Percentiles rank a stretch among this genome's conserved stretches.
Evolutionary conservation across 37 sponge, comb jelly and placozoan species (phyloP).

Genomic region (Diacarnus erythraeanus): DNA sequence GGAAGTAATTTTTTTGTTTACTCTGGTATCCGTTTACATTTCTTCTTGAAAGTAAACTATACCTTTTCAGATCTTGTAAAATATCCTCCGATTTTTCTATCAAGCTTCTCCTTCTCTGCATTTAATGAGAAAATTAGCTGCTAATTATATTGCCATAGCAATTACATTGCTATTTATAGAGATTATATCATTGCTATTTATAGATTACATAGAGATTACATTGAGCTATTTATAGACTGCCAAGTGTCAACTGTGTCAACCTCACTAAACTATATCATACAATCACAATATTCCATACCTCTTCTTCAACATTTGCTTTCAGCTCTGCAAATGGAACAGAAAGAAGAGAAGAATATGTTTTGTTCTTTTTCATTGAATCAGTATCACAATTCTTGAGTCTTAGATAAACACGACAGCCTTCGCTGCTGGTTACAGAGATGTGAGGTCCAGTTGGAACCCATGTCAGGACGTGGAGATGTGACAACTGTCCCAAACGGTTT

Average conservation of each 20-base stretch:
- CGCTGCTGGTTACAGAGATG: constrained; percentile 61
- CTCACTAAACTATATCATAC: not conserved
- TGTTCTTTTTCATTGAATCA: not conserved
- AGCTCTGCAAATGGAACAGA: constrained; percentile 48
- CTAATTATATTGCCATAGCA: not conserved
- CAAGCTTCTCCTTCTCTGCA: constrained; percentile 34
- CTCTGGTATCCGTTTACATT: no score
- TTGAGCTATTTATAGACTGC: no score
- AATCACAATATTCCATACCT: constrained; percentile 20
- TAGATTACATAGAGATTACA: no score
- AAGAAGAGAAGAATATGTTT: constrained; percentile 12
- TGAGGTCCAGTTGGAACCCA: constrained; percentile 56
- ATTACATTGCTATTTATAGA: no score
- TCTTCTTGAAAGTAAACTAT: no score
- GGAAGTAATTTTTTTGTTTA: no score
- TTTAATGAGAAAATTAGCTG: not conserved
- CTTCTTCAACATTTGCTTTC: constrained; percentile 53
- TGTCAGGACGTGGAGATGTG: constrained; percentile 23
- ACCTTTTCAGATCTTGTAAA: constrained; percentile 31
- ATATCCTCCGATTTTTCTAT: constrained; percentile 31
- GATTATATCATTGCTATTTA: no score
- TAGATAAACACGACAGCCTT: constrained; percentile 67
- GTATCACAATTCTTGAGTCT: constrained; percentile 3
- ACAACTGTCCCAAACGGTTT: not conserved
- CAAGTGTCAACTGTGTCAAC: not conserved